phyloP scores from a whole-genome alignment of 2,888 invertebrate genomes.

The Xestia rhomboidea region DNA sequence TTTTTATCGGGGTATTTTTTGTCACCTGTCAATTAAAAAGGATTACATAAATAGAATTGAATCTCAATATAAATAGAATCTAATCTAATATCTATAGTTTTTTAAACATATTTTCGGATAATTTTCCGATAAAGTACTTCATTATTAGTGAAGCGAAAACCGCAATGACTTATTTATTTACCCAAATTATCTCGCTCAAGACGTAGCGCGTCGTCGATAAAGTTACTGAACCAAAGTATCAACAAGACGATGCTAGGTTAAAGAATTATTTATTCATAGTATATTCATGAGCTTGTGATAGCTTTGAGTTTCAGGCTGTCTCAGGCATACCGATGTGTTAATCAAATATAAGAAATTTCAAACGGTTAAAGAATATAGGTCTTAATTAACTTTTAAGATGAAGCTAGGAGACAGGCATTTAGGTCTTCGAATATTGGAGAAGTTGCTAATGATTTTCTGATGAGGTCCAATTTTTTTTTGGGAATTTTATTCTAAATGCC shows the following conservation, averaged over 20 bases:
- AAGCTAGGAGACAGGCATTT: slow-evolving; percentile 5
- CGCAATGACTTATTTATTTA: slow-evolving; percentile 25
- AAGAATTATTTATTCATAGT: slow-evolving; percentile 65
- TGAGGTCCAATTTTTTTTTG: slow-evolving; percentile 14
- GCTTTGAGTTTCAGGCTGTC: slow-evolving; percentile 46
- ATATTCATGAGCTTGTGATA: slow-evolving; percentile 62
- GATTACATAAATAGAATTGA: too few relatives aligned
- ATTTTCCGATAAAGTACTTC: background rate
- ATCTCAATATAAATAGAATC: too few relatives aligned
- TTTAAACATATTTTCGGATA: too few relatives aligned
- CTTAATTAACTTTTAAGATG: slow-evolving; percentile 42
- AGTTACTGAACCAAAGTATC: slow-evolving; percentile 32
- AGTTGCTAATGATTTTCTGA: slow-evolving; percentile 43
- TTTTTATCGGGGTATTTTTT: too few relatives aligned
- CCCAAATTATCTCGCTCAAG: slow-evolving; percentile 2
- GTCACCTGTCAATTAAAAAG: too few relatives aligned
- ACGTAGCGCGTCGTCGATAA: slow-evolving; percentile 35
- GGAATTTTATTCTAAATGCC: slow-evolving; percentile 5
- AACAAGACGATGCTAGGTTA: slow-evolving; percentile 37
- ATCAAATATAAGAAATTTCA: slow-evolving; percentile 61
- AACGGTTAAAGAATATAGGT: slow-evolving; percentile 29
- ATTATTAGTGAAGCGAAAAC: background rate
- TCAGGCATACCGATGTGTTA: slow-evolving; percentile 57
- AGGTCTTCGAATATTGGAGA: slow-evolving; percentile 2
- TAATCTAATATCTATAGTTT: too few relatives aligned